phyloP scores from a whole-genome alignment of 1,140 invertebrate species.

The Meloidogyne chitwoodi region DNA sequence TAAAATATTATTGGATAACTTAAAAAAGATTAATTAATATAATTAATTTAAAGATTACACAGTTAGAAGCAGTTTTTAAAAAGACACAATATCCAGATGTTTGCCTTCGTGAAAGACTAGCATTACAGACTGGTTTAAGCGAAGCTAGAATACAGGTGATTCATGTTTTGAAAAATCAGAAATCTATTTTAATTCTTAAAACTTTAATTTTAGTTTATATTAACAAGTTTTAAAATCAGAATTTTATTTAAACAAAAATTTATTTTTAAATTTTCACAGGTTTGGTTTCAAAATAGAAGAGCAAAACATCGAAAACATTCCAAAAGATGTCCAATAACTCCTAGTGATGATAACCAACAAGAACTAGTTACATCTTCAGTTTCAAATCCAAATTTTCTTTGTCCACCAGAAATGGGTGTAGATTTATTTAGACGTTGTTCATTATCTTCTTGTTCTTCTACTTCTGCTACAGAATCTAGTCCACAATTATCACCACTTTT shows the following conservation, averaged over 20 bases:
- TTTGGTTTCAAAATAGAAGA: constrained; percentile 33
- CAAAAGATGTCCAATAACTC: neutral
- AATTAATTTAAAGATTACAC: constrained; percentile 14
- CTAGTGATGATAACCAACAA: neutral
- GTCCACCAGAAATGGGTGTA: constrained; percentile 10
- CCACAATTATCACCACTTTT: constrained; percentile 25
- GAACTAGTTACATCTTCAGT: neutral
- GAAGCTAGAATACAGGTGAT: constrained; percentile 27
- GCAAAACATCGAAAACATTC: constrained; percentile 21
- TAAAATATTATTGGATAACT: neutral
- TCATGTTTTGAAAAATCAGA: neutral
- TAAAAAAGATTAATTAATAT: neutral
- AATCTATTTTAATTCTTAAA: too few species aligned
- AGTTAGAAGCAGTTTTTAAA: constrained; percentile 24
- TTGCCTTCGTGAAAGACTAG: constrained; percentile 20
- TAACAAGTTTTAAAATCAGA: too few species aligned
- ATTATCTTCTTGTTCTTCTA: constrained; percentile 22
- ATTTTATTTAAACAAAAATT: neutral
- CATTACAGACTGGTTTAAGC: constrained; percentile 18
- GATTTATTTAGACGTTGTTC: constrained; percentile 17
- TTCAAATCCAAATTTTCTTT: constrained; percentile 23
- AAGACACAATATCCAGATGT: constrained; percentile 29
- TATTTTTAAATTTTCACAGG: constrained; percentile 3
- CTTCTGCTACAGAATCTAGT: constrained; percentile 22
- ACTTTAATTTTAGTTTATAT: too few species aligned